Percentiles rank a stretch among this genome's conserved stretches.
phyloP scores from a whole-genome alignment of 2,113 vertebrate genomes.

The Psammodynastes pulverulentus region DNA sequence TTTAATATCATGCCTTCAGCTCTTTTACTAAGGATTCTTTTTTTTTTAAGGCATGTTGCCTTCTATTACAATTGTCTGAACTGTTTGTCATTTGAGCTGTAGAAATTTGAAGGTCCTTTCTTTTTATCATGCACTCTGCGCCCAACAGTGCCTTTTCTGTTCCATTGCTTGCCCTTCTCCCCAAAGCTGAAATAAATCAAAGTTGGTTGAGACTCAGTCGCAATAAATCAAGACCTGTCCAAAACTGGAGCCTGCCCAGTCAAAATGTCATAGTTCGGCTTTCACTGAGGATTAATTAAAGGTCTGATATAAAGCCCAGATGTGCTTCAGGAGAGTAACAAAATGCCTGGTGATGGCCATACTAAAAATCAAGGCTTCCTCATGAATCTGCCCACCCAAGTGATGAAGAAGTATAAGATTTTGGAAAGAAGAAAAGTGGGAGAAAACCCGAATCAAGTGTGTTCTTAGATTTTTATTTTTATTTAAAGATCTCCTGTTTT shows the following conservation, averaged over 20 bases:
- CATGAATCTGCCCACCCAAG: slow-evolving; percentile 81
- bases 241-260: slow-evolving; percentile 98
- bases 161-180: slow-evolving; percentile 72
- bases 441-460: slow-evolving; percentile 50
- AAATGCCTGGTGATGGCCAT: slow-evolving; percentile 74
- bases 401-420: slow-evolving; percentile 71
- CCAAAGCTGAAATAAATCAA: slow-evolving; percentile 98
- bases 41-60: background rate
- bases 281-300: slow-evolving; percentile 99
- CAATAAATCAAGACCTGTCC: slow-evolving; percentile 98
- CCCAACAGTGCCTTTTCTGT: slow-evolving; percentile 84
- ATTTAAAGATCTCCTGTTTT: slow-evolving; percentile 51
- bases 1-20: slow-evolving; percentile 34
- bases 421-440: slow-evolving; percentile 48
- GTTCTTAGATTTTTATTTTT: slow-evolving; percentile 61
- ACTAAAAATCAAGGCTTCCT: slow-evolving; percentile 69
- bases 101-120: slow-evolving; percentile 71
- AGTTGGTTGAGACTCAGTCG: slow-evolving; percentile 90
- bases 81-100: slow-evolving; percentile 64
- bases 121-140: slow-evolving; percentile 66
- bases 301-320: slow-evolving; percentile 99
- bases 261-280: slow-evolving; percentile 97
- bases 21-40: slow-evolving; percentile 29
- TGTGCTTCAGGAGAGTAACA: slow-evolving; percentile 87
- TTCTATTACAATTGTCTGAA: slow-evolving; percentile 60